phyloP scores from a whole-genome alignment of 92 coral and sea anemone genomes.

The Porites divaricata region DNA sequence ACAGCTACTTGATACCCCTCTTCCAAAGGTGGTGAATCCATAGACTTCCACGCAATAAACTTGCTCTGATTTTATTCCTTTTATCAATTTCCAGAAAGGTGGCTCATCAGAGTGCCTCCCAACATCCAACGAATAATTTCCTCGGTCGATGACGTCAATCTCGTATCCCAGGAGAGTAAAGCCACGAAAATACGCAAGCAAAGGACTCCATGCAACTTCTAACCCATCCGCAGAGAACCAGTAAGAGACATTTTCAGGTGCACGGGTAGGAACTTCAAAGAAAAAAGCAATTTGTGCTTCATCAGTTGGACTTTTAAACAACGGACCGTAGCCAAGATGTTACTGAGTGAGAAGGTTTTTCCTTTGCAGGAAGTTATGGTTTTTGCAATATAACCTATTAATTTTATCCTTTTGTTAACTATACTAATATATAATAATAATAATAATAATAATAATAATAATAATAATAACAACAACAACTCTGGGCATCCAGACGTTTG shows the following conservation, averaged over 20 bases:
- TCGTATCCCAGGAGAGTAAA: constrained; percentile 8
- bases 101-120: not conserved
- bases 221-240: not conserved
- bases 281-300: not conserved
- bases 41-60: constrained; percentile 19
- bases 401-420: too few relatives aligned
- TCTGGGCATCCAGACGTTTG: too few relatives aligned
- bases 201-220: constrained; percentile 18
- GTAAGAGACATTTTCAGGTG: constrained; percentile 24
- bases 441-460: too few relatives aligned
- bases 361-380: not conserved
- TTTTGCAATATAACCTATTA: not conserved
- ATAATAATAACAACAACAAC: too few relatives aligned
- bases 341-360: too few relatives aligned
- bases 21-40: constrained; percentile 18
- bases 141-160: not conserved
- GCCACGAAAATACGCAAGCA: constrained; percentile 38
- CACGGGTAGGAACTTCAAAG: constrained; percentile 20
- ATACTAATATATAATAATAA: too few relatives aligned
- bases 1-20: constrained; percentile 9
- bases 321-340: too few relatives aligned
- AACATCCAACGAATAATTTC: not conserved
- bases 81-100: not conserved
- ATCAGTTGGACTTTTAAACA: not conserved
- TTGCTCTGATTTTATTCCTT: not conserved